Base-by-base conservation (phyloP, 2,113 vertebrate species). In the Maccullochella peelii region DNA sequence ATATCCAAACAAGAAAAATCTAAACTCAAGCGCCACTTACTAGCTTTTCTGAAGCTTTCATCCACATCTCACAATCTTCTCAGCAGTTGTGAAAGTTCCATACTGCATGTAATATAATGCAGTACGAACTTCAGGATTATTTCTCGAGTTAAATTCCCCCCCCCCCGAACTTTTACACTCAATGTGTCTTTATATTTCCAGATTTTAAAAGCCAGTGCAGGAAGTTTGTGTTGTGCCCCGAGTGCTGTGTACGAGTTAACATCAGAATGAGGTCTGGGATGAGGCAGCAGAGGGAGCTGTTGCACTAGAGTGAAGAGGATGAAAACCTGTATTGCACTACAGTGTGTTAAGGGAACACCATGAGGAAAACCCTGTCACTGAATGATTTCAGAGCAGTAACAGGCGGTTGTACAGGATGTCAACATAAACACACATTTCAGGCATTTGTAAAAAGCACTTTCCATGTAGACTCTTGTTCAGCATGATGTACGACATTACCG, bases 261-360 rank as follows among this genome's bases (percentile, higher is more conserved):
- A 44, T 61, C 47, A 63, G 77, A 47, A 50, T 40, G 65, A 71
- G 47, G 73, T 79, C 72, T 66, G 36, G 38, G 33, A 63, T 42
- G 69, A 62, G 59, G 84, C 94, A 94, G 90, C 91, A 95, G 94
- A 89, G 94, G 94, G 93, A 76, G 91, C 93, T 86, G 77, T 86
- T 92, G 91, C 78, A 84, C 77, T 71, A 83, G 65, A 75, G 27
- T 76, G 63, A 83, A 38, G 75, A 47, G 33, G 52, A 50, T 50
- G 79, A 78, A 90, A 72, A 44, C 59, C 27, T 40, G 40, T 47
- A 21, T 70, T 61, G 75, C 72, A n/a, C 49, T 15, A 38, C n/a
- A 36, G 30, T 16, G 20, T 30, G 25, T 38, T 20, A 16, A 36
- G 36, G 57, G 55, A 40, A 59, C 44, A 1, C 38, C 14, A 12